Base-by-base conservation (phyloP, 1,140 invertebrate genomes). In the Metopolophium dirhodum region DNA sequence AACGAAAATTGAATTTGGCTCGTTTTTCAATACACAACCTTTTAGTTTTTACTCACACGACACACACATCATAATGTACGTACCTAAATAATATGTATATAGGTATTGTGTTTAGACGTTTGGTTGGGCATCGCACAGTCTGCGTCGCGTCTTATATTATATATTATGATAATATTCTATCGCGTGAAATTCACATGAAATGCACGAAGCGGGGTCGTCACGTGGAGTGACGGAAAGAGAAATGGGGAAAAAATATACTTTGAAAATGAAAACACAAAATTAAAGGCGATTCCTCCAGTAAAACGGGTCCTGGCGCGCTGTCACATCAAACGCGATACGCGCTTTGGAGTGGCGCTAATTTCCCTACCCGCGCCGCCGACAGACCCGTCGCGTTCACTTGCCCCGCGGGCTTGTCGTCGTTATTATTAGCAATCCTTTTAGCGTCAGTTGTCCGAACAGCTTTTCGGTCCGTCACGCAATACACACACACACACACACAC, bases 371-470 rank as follows among this genome's bases (percentile, higher is more conserved):
- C 61, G 30, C 61, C 0, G n/a, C n/a, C 61, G 30, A 77, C 61
- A 35, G n/a, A 77, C 30, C 11, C 30, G 2, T n/a, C 14, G 30
- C 14, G 61, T n/a, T 30, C 30, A n/a, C 61, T n/a, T n/a, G 61
- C 14, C 61, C 61, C 14, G 14, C 61, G 14, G 61, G 14, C 61
- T n/a, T 77, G 14, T 77, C 30, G 11, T 68, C 61, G 2, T 77
- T 18, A 77, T 77, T 77, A 77, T 77, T 77, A 77, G 61, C 61
- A 77, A 77, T n/a, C 61, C 61, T 77, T n/a, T 77, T n/a, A 77
- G 61, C 61, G 61, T 77, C 61, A n/a, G 61, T 77, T 77, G 11
- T 77, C n/a, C 61, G 61, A 77, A 77, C 61, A 18, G 61, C 61
- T 77, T 77, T 68, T 77, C 14, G 30, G n/a, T 77, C 14, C 6